Base-by-base conservation (phyloP, 2,797 vertebrate species). In the Paratrypauchen microcephalus region DNA sequence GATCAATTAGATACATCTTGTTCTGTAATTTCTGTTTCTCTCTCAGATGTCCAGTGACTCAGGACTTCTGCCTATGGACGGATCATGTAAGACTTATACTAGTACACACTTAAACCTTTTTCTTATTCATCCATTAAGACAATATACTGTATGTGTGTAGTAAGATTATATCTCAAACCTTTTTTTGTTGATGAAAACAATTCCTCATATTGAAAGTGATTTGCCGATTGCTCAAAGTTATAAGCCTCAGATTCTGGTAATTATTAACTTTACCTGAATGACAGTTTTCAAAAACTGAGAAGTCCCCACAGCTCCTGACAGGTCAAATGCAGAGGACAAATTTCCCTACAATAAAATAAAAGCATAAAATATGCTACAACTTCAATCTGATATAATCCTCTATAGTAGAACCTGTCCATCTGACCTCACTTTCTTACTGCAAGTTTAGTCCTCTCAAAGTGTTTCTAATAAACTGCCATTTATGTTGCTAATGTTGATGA, bases 41-140 rank as follows among this genome's bases (percentile, higher is more conserved):
- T 76, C 56, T 23, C 72, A 91, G 86, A 65, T 74, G 2, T 70
- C 71, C 68, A 78, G 73, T 65, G 83, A 83, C 56, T 85, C 80
- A 26, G 85, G 77, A 72, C 77, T 83, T 65, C 81, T 77, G 5
- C 72, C 50, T 6, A 15, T 68, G 7, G 86, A 86, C 4, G 73
- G 54, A 68, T 87, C 83, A 21, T 88, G 89, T 88, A 77, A 82
- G 87, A 79, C 26, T 1, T 52, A 19, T 0, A 12, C 32, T 1
- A 36, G 32, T 36, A 9, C 32, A 36, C 32, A 36, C 32, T 36
- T 36, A 36, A 36, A 16, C 30, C 21, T 28, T 62, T 23, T 7
- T 45, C 26, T 69, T 4, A 0, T 41, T 5, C 41, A 1, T 9
- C 39, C 65, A 56, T 18, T 18, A 26, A 21, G n/a, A 54, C 26